These are phyloP conservation scores for Yponomeuta sedellus DNA, from an alignment of 2,888 invertebrate genomes.

Conservation along the genomic window DNA sequence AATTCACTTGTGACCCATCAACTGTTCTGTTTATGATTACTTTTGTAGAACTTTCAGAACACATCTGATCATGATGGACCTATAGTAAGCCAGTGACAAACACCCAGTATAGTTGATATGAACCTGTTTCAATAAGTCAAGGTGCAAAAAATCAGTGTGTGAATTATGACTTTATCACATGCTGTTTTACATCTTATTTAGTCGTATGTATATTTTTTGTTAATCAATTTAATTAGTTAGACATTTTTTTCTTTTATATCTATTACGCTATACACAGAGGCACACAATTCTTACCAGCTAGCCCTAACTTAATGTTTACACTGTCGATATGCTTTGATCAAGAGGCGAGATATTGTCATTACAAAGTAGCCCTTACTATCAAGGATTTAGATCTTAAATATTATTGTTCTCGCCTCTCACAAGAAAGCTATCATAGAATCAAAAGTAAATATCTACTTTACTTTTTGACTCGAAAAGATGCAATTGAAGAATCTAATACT, in stretches of 20 bases:
- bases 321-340: neutral
- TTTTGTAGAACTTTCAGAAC: no score
- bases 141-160: constrained; percentile 5
- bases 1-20: constrained; percentile 3
- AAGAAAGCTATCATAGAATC: neutral
- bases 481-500: neutral
- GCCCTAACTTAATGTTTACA: constrained; percentile 29
- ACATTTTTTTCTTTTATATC: constrained; percentile 39
- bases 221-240: constrained; percentile 18
- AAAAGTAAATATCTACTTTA: no score
- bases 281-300: constrained; percentile 69
- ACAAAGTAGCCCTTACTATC: neutral
- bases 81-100: no score
- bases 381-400: neutral
- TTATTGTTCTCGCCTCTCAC: neutral
- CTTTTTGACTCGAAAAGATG: neutral
- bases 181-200: constrained; percentile 23
- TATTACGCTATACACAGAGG: constrained; percentile 69
- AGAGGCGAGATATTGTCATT: constrained; percentile 5
- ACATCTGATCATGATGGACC: no score
- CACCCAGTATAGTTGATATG: no score
- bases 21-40: no score
- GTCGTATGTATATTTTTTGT: neutral
- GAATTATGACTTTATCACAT: constrained; percentile 25
- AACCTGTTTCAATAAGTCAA: neutral